Conservation (phyloP, 2,888 invertebrate genomes). For the Apotomis betuletana region DNA sequence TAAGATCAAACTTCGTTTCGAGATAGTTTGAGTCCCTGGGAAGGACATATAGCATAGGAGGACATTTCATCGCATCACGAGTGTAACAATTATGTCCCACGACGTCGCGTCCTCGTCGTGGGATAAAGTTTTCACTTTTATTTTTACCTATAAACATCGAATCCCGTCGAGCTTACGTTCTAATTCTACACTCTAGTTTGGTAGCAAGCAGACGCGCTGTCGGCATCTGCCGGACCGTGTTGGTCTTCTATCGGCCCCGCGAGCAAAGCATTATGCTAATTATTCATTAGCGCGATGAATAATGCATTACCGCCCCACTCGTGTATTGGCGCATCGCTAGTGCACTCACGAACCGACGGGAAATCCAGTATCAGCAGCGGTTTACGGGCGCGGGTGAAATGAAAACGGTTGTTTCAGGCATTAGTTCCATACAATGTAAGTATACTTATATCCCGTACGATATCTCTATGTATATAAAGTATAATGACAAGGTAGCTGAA, state of each 20-base stretch:
- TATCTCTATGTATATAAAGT: too few relatives aligned
- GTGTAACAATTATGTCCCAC: too few relatives aligned
- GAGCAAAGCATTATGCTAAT: constrained; percentile 35
- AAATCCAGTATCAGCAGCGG: not conserved
- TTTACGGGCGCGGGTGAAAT: not conserved
- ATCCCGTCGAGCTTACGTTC: too few relatives aligned
- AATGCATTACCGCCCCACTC: constrained; percentile 15
- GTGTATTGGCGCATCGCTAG: constrained; percentile 19
- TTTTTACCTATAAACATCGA: too few relatives aligned
- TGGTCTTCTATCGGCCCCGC: constrained; percentile 13
- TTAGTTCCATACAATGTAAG: not conserved
- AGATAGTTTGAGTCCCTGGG: too few relatives aligned
- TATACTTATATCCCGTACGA: too few relatives aligned
- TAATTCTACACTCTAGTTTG: not conserved
- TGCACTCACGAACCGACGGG: not conserved
- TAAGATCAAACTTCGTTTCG: too few relatives aligned
- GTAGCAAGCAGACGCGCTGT: constrained; percentile 1
- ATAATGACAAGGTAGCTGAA: too few relatives aligned
- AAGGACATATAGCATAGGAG: too few relatives aligned
- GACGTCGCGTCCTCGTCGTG: too few relatives aligned
- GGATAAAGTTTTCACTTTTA: too few relatives aligned
- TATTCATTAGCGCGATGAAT: constrained; percentile 40
- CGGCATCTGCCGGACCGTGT: constrained; percentile 4
- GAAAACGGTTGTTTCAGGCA: not conserved
- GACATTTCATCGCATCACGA: too few relatives aligned